phyloP scores from a whole-genome alignment of 2,113 vertebrate species.

The Aegithalos caudatus region DNA sequence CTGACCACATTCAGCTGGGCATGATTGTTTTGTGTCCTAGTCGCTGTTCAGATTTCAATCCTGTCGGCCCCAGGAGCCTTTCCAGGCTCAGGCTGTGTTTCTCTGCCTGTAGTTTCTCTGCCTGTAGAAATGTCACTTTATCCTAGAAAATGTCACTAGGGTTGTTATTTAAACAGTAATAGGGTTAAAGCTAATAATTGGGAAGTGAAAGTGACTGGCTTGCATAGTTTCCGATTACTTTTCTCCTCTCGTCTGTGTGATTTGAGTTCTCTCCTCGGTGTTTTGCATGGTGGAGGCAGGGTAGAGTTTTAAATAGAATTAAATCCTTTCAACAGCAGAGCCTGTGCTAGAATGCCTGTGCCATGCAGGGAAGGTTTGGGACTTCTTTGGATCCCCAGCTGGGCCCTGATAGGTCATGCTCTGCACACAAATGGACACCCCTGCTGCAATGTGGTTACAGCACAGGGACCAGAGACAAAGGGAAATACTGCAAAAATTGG shows the following conservation, averaged over 20 bases:
- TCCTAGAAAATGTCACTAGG: neutral
- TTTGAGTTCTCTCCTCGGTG: neutral
- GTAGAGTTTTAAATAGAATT: conserved; percentile 45
- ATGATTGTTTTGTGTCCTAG: neutral
- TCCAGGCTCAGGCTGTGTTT: neutral
- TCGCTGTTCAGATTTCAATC: neutral
- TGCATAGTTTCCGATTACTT: neutral
- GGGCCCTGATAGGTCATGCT: fast-evolving
- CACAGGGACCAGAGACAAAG: neutral
- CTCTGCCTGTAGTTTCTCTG: neutral
- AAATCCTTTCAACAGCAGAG: conserved; percentile 1
- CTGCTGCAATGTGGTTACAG: neutral
- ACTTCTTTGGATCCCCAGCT: fast-evolving
- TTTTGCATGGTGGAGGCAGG: neutral
- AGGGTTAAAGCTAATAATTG: neutral
- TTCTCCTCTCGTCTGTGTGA: neutral
- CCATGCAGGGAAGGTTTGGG: neutral
- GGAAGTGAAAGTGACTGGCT: neutral
- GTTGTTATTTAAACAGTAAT: neutral
- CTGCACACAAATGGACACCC: neutral
- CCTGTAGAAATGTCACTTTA: neutral
- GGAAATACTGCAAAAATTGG: neutral
- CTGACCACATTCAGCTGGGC: neutral
- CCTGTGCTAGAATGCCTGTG: neutral
- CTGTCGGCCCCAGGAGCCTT: neutral